A percentile compares a stretch with the other conserved stretches of the same genome.
Evolutionary conservation across 2,888 invertebrate genomes (phyloP).

Genomic region (Abrostola triplasia): DNA sequence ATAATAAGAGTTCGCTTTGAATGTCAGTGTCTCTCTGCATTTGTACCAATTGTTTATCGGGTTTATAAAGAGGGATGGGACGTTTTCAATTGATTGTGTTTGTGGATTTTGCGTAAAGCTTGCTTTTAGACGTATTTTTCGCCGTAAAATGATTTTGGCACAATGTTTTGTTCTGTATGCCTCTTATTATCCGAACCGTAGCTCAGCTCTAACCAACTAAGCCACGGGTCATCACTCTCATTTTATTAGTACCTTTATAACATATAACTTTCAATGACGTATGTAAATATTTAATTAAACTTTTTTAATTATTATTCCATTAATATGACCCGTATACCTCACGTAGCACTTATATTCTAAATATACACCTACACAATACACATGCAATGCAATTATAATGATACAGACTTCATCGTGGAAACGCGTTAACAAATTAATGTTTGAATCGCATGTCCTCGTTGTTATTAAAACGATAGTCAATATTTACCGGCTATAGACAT

Average conservation of each 20-base stretch:
- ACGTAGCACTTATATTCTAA: background rate
- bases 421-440: constrained; percentile 34
- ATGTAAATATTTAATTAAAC: too few relatives aligned
- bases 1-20: constrained; percentile 56
- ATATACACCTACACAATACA: background rate
- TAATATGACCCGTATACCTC: too few relatives aligned
- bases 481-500: constrained; percentile 8
- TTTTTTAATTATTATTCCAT: too few relatives aligned
- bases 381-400: background rate
- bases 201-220: too few relatives aligned
- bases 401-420: background rate
- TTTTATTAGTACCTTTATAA: too few relatives aligned
- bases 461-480: constrained; percentile 21
- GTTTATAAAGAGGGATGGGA: constrained; percentile 29
- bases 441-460: constrained; percentile 27
- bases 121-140: too few relatives aligned
- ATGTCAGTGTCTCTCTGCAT: constrained; percentile 20
- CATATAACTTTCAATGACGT: too few relatives aligned
- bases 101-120: background rate
- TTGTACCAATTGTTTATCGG: constrained; percentile 41
- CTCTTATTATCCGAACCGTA: too few relatives aligned
- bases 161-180: too few relatives aligned
- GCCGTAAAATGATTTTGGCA: too few relatives aligned
- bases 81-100: constrained; percentile 11
- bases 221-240: too few relatives aligned